Evolutionary conservation across 2,113 vertebrate genomes (phyloP).

Genomic region (Hassar affinis): DNA sequence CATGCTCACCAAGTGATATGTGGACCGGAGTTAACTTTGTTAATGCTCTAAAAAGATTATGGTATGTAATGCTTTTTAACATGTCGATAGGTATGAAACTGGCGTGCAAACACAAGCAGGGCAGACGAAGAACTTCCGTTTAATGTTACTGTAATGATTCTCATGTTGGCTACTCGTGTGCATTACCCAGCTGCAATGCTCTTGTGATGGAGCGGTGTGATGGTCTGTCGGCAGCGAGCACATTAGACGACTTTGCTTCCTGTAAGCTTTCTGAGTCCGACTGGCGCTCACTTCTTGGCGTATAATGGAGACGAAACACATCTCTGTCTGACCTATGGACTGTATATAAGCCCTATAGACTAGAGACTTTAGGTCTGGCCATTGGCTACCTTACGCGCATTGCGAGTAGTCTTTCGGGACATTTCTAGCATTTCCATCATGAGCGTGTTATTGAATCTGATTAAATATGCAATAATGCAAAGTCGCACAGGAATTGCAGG

Average conservation of each 20-base stretch:
- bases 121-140: background rate
- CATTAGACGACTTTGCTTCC: constrained; percentile 17
- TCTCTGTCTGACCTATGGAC: constrained; percentile 13
- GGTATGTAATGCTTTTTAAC: background rate
- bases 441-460: background rate
- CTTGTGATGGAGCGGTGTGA: constrained; percentile 3
- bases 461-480: background rate
- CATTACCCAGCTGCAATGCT: background rate
- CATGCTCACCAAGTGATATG: constrained; percentile 6
- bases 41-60: background rate
- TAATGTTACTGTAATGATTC: background rate
- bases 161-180: background rate
- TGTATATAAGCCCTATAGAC: background rate
- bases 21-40: background rate
- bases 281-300: background rate
- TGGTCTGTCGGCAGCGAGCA: constrained; percentile 24
- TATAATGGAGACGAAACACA: background rate
- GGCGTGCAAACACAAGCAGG: background rate
- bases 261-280: constrained; percentile 1
- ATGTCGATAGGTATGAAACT: background rate
- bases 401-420: background rate
- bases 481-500: background rate
- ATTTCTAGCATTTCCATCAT: background rate
- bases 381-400: background rate
- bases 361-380: background rate